Evolutionary conservation across 2,113 vertebrate genomes (phyloP).

Genomic region (Mola mola): DNA sequence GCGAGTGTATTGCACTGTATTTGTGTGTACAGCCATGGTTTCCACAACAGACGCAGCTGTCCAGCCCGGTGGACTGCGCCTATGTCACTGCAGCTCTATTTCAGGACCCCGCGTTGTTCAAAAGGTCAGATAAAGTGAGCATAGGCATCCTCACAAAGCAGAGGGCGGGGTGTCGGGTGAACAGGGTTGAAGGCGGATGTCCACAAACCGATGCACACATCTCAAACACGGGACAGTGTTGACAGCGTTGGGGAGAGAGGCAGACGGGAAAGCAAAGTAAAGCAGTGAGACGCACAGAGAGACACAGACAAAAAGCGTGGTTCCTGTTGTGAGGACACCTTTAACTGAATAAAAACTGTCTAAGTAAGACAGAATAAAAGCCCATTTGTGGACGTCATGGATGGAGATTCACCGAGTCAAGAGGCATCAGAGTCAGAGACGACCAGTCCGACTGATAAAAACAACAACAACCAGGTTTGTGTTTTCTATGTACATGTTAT

Average conservation of each 20-base stretch:
- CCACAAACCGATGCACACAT: slow-evolving; percentile 50
- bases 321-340: too few species aligned
- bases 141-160: slow-evolving; percentile 62
- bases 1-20: neutral
- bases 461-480: slow-evolving; percentile 67
- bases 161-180: slow-evolving; percentile 61
- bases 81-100: slow-evolving; percentile 78
- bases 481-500: slow-evolving; percentile 2
- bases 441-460: slow-evolving; percentile 49
- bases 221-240: slow-evolving; percentile 21
- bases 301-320: slow-evolving; percentile 2
- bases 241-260: slow-evolving; percentile 31
- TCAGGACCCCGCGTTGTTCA: slow-evolving; percentile 74
- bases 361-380: neutral
- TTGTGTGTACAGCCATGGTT: slow-evolving; percentile 65
- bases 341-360: slow-evolving; percentile 18
- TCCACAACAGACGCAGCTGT: slow-evolving; percentile 83
- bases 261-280: slow-evolving; percentile 17
- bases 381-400: slow-evolving; percentile 52
- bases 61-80: slow-evolving; percentile 51
- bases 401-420: slow-evolving; percentile 43
- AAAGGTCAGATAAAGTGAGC: slow-evolving; percentile 83
- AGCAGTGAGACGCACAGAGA: slow-evolving; percentile 13
- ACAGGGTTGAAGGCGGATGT: slow-evolving; percentile 38
- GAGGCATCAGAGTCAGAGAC: slow-evolving; percentile 28